phyloP scores from a whole-genome alignment of 2,888 invertebrate species.

The Megalurothrips usitatus region DNA sequence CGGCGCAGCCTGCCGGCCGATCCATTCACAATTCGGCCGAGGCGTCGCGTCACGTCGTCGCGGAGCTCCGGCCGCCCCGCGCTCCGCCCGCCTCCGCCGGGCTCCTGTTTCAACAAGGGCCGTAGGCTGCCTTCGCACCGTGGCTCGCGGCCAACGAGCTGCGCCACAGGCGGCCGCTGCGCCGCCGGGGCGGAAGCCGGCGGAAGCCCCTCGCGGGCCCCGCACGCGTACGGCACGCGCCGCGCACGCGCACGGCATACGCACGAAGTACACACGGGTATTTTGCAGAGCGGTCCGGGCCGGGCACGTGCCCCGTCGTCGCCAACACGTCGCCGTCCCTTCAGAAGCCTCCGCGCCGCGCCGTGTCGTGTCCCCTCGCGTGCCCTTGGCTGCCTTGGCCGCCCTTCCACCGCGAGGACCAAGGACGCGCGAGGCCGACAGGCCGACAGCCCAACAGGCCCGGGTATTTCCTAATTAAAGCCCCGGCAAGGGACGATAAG shows the following conservation, averaged over 20 bases:
- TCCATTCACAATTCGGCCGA: constrained; percentile 6
- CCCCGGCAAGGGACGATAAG: too few species aligned
- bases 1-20: not conserved
- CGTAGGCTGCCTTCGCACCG: not conserved
- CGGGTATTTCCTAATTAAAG: too few species aligned
- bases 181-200: not conserved
- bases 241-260: not conserved
- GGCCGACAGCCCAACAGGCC: too few species aligned
- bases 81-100: not conserved
- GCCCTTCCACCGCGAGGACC: too few species aligned
- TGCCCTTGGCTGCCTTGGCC: too few species aligned
- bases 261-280: not conserved
- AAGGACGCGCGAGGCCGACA: too few species aligned
- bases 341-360: too few species aligned
- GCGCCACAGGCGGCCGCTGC: not conserved
- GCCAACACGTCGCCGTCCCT: too few species aligned
- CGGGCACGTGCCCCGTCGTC: not conserved
- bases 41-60: not conserved
- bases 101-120: constrained; percentile 16
- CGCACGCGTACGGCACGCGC: not conserved
- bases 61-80: not conserved
- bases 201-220: not conserved
- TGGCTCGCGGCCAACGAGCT: constrained; percentile 11
- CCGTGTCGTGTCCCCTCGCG: too few species aligned
- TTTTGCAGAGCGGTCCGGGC: not conserved